Percentiles rank a stretch among this genome's conserved stretches.
These are phyloP conservation scores for Pholis gunnellus DNA, from an alignment of 2,113 vertebrate species.

Conservation along the genomic window DNA sequence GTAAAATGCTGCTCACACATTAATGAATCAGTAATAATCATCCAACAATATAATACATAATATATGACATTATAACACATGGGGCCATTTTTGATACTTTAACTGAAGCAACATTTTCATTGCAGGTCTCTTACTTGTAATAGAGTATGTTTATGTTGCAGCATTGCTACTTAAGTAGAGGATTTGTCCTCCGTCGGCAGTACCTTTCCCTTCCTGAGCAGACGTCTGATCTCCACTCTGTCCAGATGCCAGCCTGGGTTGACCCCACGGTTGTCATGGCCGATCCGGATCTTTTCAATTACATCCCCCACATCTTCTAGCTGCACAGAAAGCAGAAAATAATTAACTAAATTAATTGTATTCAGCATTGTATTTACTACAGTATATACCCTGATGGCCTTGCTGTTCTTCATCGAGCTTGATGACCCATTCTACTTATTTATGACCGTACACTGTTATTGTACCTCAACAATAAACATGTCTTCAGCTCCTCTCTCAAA, in stretches of 20 bases:
- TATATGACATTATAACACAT: not conserved
- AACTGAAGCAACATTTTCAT: not conserved
- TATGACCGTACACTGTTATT: not conserved
- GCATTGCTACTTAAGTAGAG: not conserved
- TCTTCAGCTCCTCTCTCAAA: constrained; percentile 94
- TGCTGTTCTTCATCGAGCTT: not conserved
- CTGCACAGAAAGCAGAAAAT: constrained; percentile 71
- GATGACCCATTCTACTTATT: not conserved
- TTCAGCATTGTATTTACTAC: not conserved
- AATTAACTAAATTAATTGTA: not conserved
- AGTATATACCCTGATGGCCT: not conserved
- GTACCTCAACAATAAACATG: constrained; percentile 96
- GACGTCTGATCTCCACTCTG: constrained; percentile 90
- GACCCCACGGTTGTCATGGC: constrained; percentile 89
- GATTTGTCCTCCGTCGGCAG: not conserved
- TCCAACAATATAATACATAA: not conserved
- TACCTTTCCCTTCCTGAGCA: constrained; percentile 96
- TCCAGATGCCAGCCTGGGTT: constrained; percentile 96
- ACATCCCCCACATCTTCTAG: constrained; percentile 94
- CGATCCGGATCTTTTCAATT: constrained; percentile 96
- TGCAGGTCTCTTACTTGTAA: not conserved
- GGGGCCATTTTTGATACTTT: not conserved
- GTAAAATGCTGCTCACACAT: not conserved
- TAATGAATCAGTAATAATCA: not conserved
- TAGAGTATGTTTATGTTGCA: not conserved